Evolutionary conservation across 2,113 vertebrate genomes (phyloP).

Genomic region (Gavialis gangeticus): DNA sequence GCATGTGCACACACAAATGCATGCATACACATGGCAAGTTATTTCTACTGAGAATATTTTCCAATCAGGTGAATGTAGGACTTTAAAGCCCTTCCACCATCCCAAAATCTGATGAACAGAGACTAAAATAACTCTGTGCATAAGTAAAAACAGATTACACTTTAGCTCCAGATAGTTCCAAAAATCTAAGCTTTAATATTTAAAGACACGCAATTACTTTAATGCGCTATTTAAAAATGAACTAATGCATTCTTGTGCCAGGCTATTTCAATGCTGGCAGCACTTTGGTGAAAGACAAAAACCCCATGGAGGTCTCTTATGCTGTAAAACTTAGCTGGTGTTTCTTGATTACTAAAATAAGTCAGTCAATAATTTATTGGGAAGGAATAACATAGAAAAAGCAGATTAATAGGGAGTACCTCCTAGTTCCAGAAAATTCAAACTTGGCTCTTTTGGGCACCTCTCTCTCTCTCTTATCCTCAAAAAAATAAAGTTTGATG

Average conservation of each 20-base stretch:
- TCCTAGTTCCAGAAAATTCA: constrained; percentile 54
- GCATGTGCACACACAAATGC: no score
- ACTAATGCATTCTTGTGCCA: not conserved
- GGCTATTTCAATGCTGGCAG: not conserved
- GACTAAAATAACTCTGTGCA: not conserved
- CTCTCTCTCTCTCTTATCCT: constrained; percentile 81
- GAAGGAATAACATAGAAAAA: not conserved
- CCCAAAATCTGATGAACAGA: not conserved
- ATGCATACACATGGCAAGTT: no score
- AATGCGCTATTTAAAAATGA: not conserved
- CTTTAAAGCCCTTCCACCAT: not conserved
- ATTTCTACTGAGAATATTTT: not conserved
- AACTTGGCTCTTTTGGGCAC: not conserved
- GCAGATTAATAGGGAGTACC: constrained; percentile 55
- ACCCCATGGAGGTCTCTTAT: not conserved
- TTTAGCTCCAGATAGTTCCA: not conserved
- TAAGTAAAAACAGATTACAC: not conserved
- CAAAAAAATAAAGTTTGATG: constrained; percentile 76
- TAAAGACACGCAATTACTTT: not conserved
- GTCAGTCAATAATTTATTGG: not conserved
- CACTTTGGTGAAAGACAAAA: not conserved
- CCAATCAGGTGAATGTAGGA: not conserved
- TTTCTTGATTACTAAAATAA: not conserved
- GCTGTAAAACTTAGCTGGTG: not conserved
- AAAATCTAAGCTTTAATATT: not conserved